phyloP scores from a whole-genome alignment of 2,113 vertebrate species.

The Alosa alosa region DNA sequence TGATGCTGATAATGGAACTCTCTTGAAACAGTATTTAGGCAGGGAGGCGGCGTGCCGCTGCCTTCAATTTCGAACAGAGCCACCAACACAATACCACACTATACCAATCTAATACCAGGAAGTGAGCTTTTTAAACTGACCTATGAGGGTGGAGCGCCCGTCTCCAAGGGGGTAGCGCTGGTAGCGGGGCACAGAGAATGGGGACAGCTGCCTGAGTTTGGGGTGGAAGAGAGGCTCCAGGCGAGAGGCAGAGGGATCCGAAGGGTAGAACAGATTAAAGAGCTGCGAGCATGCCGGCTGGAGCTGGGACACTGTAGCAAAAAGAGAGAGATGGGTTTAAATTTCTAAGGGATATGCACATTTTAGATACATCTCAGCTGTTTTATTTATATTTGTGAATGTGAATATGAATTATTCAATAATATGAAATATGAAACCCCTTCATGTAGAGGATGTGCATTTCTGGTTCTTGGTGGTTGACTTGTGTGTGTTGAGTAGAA shows the following conservation, averaged over 20 bases:
- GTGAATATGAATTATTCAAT: too few species aligned
- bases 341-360: background rate
- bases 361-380: background rate
- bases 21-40: too few species aligned
- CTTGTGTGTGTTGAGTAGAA: background rate
- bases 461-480: background rate
- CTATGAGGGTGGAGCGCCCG: constrained; percentile 82
- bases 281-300: constrained; percentile 85
- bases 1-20: too few species aligned
- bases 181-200: constrained; percentile 85
- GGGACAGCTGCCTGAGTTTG: constrained; percentile 85
- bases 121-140: constrained; percentile 61
- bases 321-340: constrained; percentile 24
- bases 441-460: too few species aligned
- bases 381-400: too few species aligned
- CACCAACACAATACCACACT: too few species aligned
- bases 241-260: constrained; percentile 91
- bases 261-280: constrained; percentile 91
- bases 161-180: constrained; percentile 90
- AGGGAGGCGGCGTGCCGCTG: too few species aligned
- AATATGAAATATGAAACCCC: too few species aligned
- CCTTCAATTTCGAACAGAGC: too few species aligned
- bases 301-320: constrained; percentile 77
- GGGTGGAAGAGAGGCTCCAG: constrained; percentile 88
- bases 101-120: background rate